Evolutionary conservation across 2,113 vertebrate species (phyloP).

Genomic region (Hippopotamus amphibius): DNA sequence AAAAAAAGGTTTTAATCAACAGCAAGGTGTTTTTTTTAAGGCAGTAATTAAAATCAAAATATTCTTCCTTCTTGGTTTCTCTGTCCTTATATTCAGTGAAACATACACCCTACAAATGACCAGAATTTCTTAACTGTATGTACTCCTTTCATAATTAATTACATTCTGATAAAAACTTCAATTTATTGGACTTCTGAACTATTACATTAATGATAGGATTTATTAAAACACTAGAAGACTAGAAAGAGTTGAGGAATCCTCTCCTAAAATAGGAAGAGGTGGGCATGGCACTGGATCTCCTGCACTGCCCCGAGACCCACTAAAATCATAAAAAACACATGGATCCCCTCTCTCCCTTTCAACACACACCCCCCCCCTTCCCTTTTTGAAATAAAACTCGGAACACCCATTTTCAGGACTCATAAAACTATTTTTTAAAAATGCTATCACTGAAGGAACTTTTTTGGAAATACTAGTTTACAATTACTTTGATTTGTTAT

Average conservation of each 20-base stretch:
- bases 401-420: background rate
- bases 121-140: slow-evolving; percentile 36
- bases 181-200: background rate
- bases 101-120: background rate
- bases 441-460: background rate
- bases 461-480: background rate
- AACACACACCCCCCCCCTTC: background rate
- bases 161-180: slow-evolving; percentile 33
- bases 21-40: background rate
- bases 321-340: background rate
- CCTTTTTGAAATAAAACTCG: slow-evolving; percentile 13
- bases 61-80: slow-evolving; percentile 25
- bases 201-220: background rate
- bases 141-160: slow-evolving; percentile 39
- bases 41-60: slow-evolving; percentile 20
- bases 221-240: background rate
- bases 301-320: background rate
- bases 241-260: background rate
- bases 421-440: background rate
- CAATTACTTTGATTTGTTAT: background rate
- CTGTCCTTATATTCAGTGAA: background rate
- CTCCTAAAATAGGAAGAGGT: background rate
- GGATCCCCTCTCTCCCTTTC: background rate
- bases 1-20: background rate
- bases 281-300: background rate